Percentiles rank a stretch among this genome's conserved stretches.
Conservation (phyloP, 1,140 invertebrate genomes). For the Drosophila sulfurigaster region DNA sequence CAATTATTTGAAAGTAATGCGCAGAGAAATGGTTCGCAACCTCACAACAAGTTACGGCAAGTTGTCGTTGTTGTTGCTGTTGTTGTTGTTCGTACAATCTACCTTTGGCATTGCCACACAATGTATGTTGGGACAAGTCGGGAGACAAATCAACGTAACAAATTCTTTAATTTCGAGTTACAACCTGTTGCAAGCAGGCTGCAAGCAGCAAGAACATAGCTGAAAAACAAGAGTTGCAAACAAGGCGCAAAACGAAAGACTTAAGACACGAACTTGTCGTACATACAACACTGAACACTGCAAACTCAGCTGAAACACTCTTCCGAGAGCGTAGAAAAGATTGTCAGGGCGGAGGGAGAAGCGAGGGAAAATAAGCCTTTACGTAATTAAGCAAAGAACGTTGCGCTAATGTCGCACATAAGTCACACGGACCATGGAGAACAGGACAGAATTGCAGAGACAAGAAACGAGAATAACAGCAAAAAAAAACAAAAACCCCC, state of each 20-base stretch:
- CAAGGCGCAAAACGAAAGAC: constrained; percentile 73
- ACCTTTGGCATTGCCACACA: constrained; percentile 15
- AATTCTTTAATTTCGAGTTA: constrained; percentile 74
- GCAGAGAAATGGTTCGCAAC: not conserved
- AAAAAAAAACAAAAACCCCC: not conserved
- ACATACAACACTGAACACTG: constrained; percentile 56
- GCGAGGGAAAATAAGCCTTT: constrained; percentile 63
- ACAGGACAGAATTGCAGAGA: constrained; percentile 51
- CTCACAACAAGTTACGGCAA: not conserved
- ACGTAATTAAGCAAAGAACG: constrained; percentile 83
- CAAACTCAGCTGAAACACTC: not conserved
- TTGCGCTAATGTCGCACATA: constrained; percentile 82
- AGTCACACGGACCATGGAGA: constrained; percentile 66
- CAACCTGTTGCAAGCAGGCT: constrained; percentile 62
- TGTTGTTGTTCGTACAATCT: constrained; percentile 1
- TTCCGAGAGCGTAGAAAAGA: not conserved
- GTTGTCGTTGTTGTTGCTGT: not conserved
- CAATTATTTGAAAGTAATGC: not conserved
- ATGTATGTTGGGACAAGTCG: constrained; percentile 16
- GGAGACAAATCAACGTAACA: constrained; percentile 66
- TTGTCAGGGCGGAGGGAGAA: not conserved
- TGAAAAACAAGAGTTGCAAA: constrained; percentile 43
- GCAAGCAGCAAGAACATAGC: constrained; percentile 28
- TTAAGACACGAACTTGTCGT: constrained; percentile 78
- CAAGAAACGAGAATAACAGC: constrained; percentile 20